Evolutionary conservation across 2,888 invertebrate species (phyloP).

Genomic region (Hermaeophaga mercurialis): DNA sequence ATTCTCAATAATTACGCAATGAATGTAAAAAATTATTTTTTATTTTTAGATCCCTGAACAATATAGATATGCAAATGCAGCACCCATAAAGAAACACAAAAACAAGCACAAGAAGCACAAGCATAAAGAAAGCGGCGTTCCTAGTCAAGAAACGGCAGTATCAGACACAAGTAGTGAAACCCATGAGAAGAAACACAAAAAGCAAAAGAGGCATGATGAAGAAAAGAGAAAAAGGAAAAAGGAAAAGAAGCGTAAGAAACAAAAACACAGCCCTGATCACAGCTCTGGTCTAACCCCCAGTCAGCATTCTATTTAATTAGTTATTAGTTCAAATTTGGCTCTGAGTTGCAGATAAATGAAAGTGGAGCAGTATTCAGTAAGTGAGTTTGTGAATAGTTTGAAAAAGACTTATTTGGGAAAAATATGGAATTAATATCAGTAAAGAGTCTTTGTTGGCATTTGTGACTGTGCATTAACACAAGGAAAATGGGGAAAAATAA

Average conservation of each 20-base stretch:
- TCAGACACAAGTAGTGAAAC: conserved; percentile 72
- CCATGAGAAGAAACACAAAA: conserved; percentile 94
- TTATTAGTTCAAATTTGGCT: background rate
- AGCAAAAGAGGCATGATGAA: conserved; percentile 90
- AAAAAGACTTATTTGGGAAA: too few relatives aligned
- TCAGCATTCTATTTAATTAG: conserved; percentile 58
- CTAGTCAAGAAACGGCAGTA: conserved; percentile 75
- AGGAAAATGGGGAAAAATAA: too few relatives aligned
- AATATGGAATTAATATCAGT: too few relatives aligned
- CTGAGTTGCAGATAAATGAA: background rate
- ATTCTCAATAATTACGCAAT: background rate
- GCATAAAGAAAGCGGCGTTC: conserved; percentile 84
- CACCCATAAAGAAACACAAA: conserved; percentile 91
- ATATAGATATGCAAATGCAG: conserved; percentile 89
- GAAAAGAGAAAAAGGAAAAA: conserved; percentile 93
- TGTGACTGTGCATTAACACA: too few relatives aligned
- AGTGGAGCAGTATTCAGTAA: background rate
- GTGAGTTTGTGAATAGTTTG: too few relatives aligned
- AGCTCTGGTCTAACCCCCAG: conserved; percentile 69
- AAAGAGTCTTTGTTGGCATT: too few relatives aligned
- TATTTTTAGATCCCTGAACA: conserved; percentile 83
- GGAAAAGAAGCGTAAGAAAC: conserved; percentile 94
- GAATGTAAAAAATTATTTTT: conserved; percentile 16
- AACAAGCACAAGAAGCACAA: conserved; percentile 95
- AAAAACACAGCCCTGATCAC: conserved; percentile 90